Evolutionary conservation across 2,113 vertebrate genomes (phyloP), one percentile per base, ranked within the genome.

Genomic region (Chaetodon trifascialis): DNA sequence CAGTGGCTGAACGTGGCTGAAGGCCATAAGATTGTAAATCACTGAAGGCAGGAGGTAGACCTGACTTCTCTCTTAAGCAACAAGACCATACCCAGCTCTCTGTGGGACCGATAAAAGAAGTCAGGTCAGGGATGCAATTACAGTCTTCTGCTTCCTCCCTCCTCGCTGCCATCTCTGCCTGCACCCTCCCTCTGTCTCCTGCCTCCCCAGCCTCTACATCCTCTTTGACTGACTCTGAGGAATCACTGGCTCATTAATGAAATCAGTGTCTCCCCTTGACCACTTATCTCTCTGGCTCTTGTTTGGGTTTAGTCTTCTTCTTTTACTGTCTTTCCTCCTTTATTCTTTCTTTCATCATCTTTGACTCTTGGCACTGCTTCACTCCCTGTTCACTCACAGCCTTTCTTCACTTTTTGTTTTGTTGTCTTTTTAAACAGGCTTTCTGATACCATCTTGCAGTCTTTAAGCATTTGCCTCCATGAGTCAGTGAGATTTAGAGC

Each of bases 221-320:
- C 49, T 79, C 34, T 38, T 76, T 74, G 79, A 73, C 68, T 75
- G 73, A 88, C 44, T 81, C 71, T 70, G 54, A 82, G 10, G 63
- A 87, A 84, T 83, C 71, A 73, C 65, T 56, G 79, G 30, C 60
- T 82, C 36, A 70, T 85, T 83, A 79, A 83, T 77, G 64, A 49
- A 65, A 81, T 56, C 67, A 55, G 47, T 69, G 34, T 82, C 69
- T 64, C 46, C 44, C 49, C 40, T 71, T 60, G 75, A 76, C 83
- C 74, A 55, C 63, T 79, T 64, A 80, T 80, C 81, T 46, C 63
- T 44, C 10, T 30, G 42, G 5, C 75, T 71, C 60, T 51, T 62
- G 30, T 52, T 76, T 55, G n/a, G 30, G 15, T 83, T 52, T 40
- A 21, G 58, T 55, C 34, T 17, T 65, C 23, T 21, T 8, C 38